Evolutionary conservation across 2,888 invertebrate species (phyloP), one percentile per base, ranked within the genome.

Genomic region (Acronicta aceris): DNA sequence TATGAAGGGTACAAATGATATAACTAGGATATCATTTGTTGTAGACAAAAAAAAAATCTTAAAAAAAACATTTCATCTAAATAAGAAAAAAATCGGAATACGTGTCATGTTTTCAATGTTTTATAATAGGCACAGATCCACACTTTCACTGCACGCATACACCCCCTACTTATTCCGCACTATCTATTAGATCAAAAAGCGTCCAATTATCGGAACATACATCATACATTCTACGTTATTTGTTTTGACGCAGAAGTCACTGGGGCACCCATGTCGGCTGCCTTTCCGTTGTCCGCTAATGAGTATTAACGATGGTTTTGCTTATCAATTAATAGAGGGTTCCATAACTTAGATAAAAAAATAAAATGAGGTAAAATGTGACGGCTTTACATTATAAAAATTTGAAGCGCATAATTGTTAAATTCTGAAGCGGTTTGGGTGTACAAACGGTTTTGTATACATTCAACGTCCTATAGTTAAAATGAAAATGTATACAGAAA

Each of bases 141-240:
- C 47, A n/a, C n/a, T 2, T 13, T 7, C 1, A 17, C 38, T 4
- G 6, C 21, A 58, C 15, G n/a, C 25, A 33, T 60, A 49, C 41
- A 51, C 66, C 55, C 66, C 75, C 79, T 79, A 76, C 78, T 70
- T 65, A 82, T 82, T 83, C 78, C 51, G 64, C 64, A 76, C 59
- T 88, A 89, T 89, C 85, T 75, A 75, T 61, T 80, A 72, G 84
- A 91, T 90, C 89, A 84, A 83, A 88, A 86, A 81, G 80, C 81
- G 86, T 84, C 86, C 89, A 87, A 92, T 91, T 92, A 93, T 88
- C 86, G 84, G 79, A 70, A 85, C 91, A 93, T 93, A 85, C 82
- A 92, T 93, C 92, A 92, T 33, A 33, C 33, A 33, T 90, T 75
- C 77, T 64, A 69, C 79, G 83, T 88, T 90, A 90, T 91, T 91